Percentiles rank a stretch among this genome's conserved stretches.
These are phyloP conservation scores for Morelia viridis DNA, from an alignment of 2,797 vertebrate genomes.

Conservation along the genomic window DNA sequence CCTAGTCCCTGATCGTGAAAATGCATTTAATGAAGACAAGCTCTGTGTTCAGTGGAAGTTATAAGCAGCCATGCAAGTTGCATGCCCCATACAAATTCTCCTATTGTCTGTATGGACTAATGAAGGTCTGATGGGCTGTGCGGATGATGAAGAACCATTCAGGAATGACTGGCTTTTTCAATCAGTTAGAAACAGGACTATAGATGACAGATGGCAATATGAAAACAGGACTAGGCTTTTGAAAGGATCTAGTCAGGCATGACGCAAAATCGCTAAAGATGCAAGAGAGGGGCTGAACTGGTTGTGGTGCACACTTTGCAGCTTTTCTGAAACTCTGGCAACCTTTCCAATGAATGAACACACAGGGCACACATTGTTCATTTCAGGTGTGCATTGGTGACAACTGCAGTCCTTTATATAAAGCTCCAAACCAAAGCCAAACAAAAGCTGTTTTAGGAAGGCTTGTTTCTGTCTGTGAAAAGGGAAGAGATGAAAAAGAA, in stretches of 20 bases:
- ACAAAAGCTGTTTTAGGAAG: slow-evolving; percentile 54
- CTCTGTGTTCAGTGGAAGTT: not conserved
- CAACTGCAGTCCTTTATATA: slow-evolving; percentile 50
- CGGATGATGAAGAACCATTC: not conserved
- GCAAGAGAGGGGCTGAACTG: not conserved
- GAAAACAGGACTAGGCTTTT: not conserved
- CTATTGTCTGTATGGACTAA: not conserved
- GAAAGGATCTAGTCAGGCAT: not conserved
- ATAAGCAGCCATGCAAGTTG: not conserved
- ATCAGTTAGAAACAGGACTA: not conserved
- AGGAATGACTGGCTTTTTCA: not conserved
- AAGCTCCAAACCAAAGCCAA: slow-evolving; percentile 45
- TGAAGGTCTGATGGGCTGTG: not conserved
- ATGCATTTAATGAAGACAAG: not conserved
- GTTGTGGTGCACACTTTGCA: not conserved
- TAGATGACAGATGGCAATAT: not conserved
- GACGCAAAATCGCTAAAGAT: not conserved
- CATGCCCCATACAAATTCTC: not conserved
- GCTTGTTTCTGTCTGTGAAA: slow-evolving; percentile 67
- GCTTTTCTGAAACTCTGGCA: not conserved
- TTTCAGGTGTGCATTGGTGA: slow-evolving; percentile 49
- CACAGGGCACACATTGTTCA: slow-evolving; percentile 6
- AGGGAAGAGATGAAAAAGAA: slow-evolving; percentile 67
- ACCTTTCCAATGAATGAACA: not conserved
- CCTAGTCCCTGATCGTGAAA: not conserved